Evolutionary conservation across 2,888 invertebrate species (phyloP).

Genomic region (Athalia circularis): DNA sequence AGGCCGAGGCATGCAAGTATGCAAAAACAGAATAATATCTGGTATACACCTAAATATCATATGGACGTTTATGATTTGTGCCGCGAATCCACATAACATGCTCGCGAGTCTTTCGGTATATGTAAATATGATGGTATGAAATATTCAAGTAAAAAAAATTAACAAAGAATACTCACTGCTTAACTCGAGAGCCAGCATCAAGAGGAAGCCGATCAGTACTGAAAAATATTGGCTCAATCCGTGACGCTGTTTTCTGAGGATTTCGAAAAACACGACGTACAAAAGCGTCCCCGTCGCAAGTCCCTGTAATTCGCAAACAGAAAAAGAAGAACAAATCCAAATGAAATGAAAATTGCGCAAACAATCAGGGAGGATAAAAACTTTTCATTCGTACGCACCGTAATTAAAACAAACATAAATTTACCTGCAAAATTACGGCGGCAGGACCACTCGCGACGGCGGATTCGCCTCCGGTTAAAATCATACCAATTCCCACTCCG

Average conservation of each 20-base stretch:
- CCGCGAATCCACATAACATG: neutral
- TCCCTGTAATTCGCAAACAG: slow-evolving; percentile 79
- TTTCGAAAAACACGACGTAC: slow-evolving; percentile 98
- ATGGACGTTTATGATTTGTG: no score
- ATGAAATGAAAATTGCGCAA: neutral
- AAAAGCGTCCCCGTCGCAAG: slow-evolving; percentile 94
- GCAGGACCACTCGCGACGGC: slow-evolving; percentile 79
- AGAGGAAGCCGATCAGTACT: slow-evolving; percentile 81
- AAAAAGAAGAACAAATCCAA: neutral
- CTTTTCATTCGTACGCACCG: no score
- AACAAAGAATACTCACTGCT: slow-evolving; percentile 75
- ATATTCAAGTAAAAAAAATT: neutral
- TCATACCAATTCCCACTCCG: slow-evolving; percentile 86
- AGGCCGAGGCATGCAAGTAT: neutral
- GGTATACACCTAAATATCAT: no score
- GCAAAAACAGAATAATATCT: neutral
- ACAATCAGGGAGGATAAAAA: neutral
- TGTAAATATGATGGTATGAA: no score
- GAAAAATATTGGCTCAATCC: slow-evolving; percentile 82
- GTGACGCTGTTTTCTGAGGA: slow-evolving; percentile 79
- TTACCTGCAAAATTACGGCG: slow-evolving; percentile 68
- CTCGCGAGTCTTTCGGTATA: neutral
- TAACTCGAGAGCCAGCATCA: slow-evolving; percentile 84
- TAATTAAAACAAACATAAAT: neutral
- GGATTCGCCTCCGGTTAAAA: slow-evolving; percentile 78